These are phyloP conservation scores for Monomorium pharaonis DNA, from an alignment of 1,140 invertebrate species.

Conservation along the genomic window DNA sequence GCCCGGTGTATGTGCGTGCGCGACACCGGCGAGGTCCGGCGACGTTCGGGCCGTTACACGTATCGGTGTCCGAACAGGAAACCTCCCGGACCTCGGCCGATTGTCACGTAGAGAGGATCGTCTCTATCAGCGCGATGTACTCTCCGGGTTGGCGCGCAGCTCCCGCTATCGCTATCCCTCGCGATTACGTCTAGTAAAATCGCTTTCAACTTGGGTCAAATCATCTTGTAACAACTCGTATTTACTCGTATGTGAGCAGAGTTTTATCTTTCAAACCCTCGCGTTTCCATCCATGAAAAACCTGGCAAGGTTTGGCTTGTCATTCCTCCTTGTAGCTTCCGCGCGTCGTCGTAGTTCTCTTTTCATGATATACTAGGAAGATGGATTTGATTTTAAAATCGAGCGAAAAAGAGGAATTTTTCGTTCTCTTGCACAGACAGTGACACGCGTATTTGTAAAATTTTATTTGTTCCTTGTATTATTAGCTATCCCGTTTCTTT, in stretches of 20 bases:
- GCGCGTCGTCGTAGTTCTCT: background rate
- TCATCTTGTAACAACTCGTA: background rate
- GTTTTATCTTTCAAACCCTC: background rate
- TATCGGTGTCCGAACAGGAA: conserved; percentile 8
- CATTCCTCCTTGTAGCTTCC: background rate
- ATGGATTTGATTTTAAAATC: background rate
- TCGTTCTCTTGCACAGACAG: background rate
- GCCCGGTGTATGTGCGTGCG: conserved; percentile 73
- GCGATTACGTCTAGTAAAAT: background rate
- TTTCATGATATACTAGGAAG: background rate
- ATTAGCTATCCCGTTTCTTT: background rate
- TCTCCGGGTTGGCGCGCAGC: conserved; percentile 22
- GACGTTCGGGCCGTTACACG: background rate
- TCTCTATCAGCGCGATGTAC: conserved; percentile 32
- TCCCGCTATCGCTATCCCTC: background rate
- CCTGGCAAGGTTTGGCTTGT: background rate
- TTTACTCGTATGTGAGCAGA: background rate
- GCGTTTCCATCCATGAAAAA: conserved; percentile 6
- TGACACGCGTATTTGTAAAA: background rate
- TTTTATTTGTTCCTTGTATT: background rate
- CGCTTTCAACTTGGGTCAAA: background rate
- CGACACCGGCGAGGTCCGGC: background rate
- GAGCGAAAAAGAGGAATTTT: background rate
- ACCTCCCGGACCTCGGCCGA: background rate
- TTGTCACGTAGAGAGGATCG: background rate